A percentile compares a stretch with the other conserved stretches of the same genome.
phyloP scores from a whole-genome alignment of 1,140 invertebrate species.

The Meloidogyne floridensis region DNA sequence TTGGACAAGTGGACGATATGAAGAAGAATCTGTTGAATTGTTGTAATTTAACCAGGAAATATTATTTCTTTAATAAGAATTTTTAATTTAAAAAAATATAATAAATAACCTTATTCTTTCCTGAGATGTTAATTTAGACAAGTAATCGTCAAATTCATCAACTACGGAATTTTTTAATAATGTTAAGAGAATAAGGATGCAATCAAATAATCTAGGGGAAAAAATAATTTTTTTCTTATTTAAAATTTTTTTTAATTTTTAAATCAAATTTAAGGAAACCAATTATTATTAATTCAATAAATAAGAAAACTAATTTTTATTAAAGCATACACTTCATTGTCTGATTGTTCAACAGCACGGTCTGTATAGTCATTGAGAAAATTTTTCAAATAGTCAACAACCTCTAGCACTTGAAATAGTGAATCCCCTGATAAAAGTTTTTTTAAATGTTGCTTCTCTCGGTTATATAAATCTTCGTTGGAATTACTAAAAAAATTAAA shows the following conservation, averaged over 20 bases:
- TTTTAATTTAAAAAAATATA: background rate
- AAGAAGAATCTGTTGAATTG: background rate
- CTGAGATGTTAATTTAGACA: background rate
- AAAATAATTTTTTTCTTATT: background rate
- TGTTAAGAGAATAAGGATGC: background rate
- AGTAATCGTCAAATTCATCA: background rate
- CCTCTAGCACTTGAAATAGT: background rate
- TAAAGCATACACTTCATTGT: background rate
- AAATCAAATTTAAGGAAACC: too few relatives aligned
- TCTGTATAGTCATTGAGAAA: background rate
- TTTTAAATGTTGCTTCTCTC: background rate
- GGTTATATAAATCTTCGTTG: background rate
- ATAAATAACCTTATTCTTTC: too few relatives aligned
- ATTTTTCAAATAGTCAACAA: background rate
- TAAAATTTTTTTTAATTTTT: background rate
- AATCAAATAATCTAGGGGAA: background rate
- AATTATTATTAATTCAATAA: too few relatives aligned
- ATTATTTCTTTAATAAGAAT: background rate
- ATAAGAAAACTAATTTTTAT: background rate
- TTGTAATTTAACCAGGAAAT: background rate
- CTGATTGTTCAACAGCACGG: background rate
- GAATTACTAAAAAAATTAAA: slow-evolving; percentile 2
- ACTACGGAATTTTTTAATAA: background rate
- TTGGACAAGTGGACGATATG: background rate
- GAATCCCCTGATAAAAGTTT: slow-evolving; percentile 4